Evolutionary conservation across 2,888 invertebrate species (phyloP).

Genomic region (Prenolepis imparis): DNA sequence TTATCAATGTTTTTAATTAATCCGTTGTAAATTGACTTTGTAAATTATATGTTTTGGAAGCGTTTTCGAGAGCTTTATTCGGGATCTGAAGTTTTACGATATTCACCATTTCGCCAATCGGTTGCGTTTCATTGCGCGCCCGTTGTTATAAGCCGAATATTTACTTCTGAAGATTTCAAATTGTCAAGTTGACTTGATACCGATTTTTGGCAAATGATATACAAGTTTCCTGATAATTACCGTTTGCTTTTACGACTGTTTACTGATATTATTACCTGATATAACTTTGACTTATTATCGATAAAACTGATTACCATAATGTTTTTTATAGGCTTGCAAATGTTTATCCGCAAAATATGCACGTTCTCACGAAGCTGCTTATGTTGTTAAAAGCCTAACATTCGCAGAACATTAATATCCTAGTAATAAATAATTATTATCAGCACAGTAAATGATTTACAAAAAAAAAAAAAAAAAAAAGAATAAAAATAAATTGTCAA

Average conservation of each 20-base stretch:
- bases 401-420: neutral
- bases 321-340: constrained; percentile 17
- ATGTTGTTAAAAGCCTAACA: neutral
- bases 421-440: neutral
- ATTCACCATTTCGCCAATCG: constrained; percentile 16
- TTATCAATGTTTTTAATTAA: constrained; percentile 73
- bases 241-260: constrained; percentile 28
- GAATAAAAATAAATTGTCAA: neutral
- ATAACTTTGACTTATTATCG: constrained; percentile 22
- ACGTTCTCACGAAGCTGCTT: neutral
- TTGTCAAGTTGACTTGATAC: constrained; percentile 17
- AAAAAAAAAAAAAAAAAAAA: neutral
- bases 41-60: constrained; percentile 61
- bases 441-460: neutral
- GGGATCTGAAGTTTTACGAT: constrained; percentile 35
- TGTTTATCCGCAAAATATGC: neutral
- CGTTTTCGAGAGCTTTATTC: constrained; percentile 30
- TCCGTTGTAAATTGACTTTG: constrained; percentile 70
- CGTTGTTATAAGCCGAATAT: constrained; percentile 40
- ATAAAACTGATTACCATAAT: constrained; percentile 21
- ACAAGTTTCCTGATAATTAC: constrained; percentile 27
- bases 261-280: constrained; percentile 26
- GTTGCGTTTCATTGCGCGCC: neutral
- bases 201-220: constrained; percentile 28
- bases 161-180: constrained; percentile 33